Base-by-base conservation (phyloP, 2,113 vertebrate genomes). In the Cichladusa arquata region DNA sequence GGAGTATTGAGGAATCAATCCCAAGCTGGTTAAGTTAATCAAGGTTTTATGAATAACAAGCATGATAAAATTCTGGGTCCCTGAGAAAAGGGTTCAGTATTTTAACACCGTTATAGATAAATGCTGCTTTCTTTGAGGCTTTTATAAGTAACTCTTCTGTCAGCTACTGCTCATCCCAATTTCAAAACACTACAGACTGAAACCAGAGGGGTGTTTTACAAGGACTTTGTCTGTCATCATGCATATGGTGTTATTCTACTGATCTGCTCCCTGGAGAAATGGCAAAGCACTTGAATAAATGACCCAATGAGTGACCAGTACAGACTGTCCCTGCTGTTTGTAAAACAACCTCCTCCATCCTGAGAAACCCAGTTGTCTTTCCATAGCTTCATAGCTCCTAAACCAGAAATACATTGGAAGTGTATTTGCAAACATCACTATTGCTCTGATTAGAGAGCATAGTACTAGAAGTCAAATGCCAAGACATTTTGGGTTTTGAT, bases 171-270 rank as follows among this genome's bases (percentile, higher is more conserved):
- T 69, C 71, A 13, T 6, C 28, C 20, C 86, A 20, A 81, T 80
- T 92, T 82, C 12, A 69, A 73, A 96, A 61, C 45, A 54, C 47
- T 65, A 29, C 42, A 69, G 45, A 70, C 47, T 73, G 31, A 50
- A 95, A 91, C 44, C 81, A 91, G 80, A 94, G 36, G 29, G 60
- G n/a, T 66, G 38, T 69, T 96, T 88, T 61, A 42, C 58, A 90
- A 92, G 81, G 87, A 92, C 71, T 86, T 70, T 53, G 38, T 89
- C 78, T 53, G 38, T 89, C 78, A 80, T 56, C 54, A 62, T 48
- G 28, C 67, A 93, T 44, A 74, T 51, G 71, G 71, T 90, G 31
- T 80, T 84, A 86, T 73, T 93, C 65, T 61, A 50, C 67, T 74
- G 44, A 78, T 82, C 67, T 51, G 20, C 14, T 77, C 85, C 48